Percentiles rank a stretch among this genome's conserved stretches.
Evolutionary conservation across 2,797 vertebrate species (phyloP).

Genomic region (Rhynchotus rufescens): DNA sequence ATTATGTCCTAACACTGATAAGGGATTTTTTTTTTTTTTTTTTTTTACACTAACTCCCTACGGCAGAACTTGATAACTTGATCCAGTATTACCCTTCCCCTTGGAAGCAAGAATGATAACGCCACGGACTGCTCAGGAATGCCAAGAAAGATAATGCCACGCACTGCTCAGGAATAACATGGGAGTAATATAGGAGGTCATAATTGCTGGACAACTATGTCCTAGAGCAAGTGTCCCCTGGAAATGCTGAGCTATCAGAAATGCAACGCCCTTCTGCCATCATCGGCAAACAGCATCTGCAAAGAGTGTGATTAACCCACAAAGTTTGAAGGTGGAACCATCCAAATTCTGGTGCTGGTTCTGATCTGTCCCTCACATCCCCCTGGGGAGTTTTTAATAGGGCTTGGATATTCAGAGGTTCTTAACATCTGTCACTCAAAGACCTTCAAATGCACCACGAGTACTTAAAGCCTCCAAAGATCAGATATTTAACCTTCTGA

Average conservation of each 20-base stretch:
- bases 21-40: neutral
- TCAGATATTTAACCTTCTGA: neutral
- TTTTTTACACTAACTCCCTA: neutral
- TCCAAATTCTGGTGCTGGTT: neutral
- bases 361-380: neutral
- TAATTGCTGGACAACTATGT: conserved; percentile 3
- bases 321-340: neutral
- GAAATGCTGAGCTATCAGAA: conserved; percentile 38
- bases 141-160: neutral
- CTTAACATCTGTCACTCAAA: conserved; percentile 15
- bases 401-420: neutral
- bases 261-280: neutral
- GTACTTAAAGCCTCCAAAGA: neutral
- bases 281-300: conserved; percentile 24
- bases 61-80: neutral
- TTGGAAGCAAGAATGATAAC: neutral
- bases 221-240: conserved; percentile 18
- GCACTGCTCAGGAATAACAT: neutral
- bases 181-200: neutral
- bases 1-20: neutral
- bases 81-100: neutral
- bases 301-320: neutral
- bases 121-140: neutral
- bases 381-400: neutral
- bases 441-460: neutral